phyloP scores from a whole-genome alignment of 2,797 vertebrate species.

The Betta splendens region DNA sequence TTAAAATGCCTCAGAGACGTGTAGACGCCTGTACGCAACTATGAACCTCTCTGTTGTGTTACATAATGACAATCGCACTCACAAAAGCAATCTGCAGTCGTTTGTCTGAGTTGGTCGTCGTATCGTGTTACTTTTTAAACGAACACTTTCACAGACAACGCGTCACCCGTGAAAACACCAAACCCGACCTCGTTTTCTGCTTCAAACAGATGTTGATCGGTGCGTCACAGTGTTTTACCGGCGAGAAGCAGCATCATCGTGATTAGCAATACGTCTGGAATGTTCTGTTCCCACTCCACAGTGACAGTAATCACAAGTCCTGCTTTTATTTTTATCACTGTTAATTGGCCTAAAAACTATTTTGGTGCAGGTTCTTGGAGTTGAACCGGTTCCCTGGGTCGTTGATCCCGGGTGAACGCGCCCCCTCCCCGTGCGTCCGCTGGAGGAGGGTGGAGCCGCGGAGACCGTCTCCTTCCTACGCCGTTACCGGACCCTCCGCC shows the following conservation, averaged over 20 bases:
- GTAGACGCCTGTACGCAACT: background rate
- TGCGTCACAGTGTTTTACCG: background rate
- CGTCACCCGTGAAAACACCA: background rate
- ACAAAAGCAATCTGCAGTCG: background rate
- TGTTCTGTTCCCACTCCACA: too few relatives aligned
- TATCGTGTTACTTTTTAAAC: too few relatives aligned
- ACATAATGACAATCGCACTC: background rate
- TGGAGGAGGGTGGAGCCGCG: conserved; percentile 68
- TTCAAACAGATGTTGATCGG: background rate
- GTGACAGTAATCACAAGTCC: too few relatives aligned
- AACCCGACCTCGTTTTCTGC: background rate
- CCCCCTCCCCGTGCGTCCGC: conserved; percentile 6
- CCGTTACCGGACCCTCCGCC: conserved; percentile 74
- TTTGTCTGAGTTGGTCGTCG: too few relatives aligned
- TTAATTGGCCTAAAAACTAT: too few relatives aligned
- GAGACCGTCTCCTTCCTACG: conserved; percentile 31
- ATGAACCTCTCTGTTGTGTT: background rate
- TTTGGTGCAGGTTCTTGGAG: too few relatives aligned
- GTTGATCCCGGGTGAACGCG: too few relatives aligned
- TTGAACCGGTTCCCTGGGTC: too few relatives aligned
- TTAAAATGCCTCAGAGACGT: background rate
- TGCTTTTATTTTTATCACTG: too few relatives aligned
- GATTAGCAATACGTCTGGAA: background rate
- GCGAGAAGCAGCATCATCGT: conserved; percentile 1
- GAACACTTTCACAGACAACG: background rate